A percentile compares a stretch with the other conserved stretches of the same genome.
These are phyloP conservation scores for Poecilia velifera DNA, from an alignment of 2,797 vertebrate species.

Conservation along the genomic window DNA sequence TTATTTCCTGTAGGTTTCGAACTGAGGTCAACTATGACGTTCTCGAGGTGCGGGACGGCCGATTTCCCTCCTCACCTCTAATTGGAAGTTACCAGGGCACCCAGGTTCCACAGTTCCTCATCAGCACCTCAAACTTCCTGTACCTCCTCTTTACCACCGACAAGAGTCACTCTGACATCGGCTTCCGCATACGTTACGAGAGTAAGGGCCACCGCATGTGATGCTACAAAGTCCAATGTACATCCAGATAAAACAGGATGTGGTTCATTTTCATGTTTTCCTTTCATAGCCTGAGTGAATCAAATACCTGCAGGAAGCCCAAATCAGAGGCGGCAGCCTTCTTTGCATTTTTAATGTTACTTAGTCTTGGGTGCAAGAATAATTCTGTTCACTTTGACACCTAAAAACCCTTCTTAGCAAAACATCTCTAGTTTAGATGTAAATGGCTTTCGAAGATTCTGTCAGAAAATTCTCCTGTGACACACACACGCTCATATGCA, in stretches of 20 bases:
- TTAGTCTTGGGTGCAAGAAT: conserved; percentile 13
- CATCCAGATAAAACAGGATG: background rate
- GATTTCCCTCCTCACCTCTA: conserved; percentile 91
- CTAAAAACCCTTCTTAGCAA: conserved; percentile 23
- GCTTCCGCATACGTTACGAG: conserved; percentile 97
- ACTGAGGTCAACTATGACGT: conserved; percentile 98
- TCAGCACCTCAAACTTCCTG: conserved; percentile 97
- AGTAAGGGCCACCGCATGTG: conserved; percentile 81
- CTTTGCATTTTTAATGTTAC: conserved; percentile 3
- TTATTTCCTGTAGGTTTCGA: conserved; percentile 85
- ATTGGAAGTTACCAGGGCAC: conserved; percentile 98
- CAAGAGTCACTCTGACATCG: conserved; percentile 97
- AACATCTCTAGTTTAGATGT: conserved; percentile 37
- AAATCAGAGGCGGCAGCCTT: conserved; percentile 5
- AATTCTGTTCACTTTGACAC: conserved; percentile 29
- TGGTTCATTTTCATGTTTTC: background rate
- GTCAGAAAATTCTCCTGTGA: conserved; percentile 27
- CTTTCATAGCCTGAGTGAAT: conserved; percentile 4
- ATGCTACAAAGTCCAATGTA: background rate
- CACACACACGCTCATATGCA: background rate
- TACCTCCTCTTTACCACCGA: conserved; percentile 96
- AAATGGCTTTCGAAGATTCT: conserved; percentile 33
- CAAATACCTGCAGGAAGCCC: background rate
- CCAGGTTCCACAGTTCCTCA: conserved; percentile 98
- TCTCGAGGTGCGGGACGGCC: conserved; percentile 93